Base-by-base conservation (phyloP, 2,113 vertebrate genomes). In the Toxotes chatareus region DNA sequence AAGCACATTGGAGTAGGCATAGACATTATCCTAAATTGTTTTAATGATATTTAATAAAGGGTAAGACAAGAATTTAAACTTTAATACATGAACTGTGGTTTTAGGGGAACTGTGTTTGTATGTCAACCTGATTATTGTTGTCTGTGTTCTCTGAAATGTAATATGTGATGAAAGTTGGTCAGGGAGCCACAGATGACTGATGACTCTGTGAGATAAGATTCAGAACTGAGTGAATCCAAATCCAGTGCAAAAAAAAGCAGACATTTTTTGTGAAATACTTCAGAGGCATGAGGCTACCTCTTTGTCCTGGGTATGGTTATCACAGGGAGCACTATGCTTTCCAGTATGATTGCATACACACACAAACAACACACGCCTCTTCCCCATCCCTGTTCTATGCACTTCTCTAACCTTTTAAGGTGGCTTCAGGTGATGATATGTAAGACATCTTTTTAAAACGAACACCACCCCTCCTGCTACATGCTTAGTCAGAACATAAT, bases 401-500 rank as follows among this genome's bases (percentile, higher is more conserved):
- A 38, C 65, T 62, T 62, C 36, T 71, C 34, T 84, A 75, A 83
- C 74, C 63, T 77, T 62, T 4, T 72, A 47, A 78, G 72, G 73
- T 57, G 72, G 63, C 83, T 86, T 49, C 76, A 87, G 82, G 68
- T 92, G 86, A 82, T 80, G 38, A 89, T 76, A 73, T 69, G 64
- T 65, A 78, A 84, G 72, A 66, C 53, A 11, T 74, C 70, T 67
- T 84, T 85, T 87, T 47, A 86, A 85, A 89, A 86, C 64, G 59
- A 90, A 85, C 76, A 62, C 62, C 82, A 75, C 69, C 78, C 85
- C 81, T 88, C 76, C 84, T 36, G 79, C 73, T 74, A 79, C 84
- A 88, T 73, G 83, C 82, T 86, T 78, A 67, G 61, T 83, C 76
- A 75, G 60, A 89, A 86, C 83, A 74, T 57, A 84, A 73, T 83